Percentiles rank a stretch among this genome's conserved stretches.
Conservation (phyloP, 1,140 invertebrate genomes). For the Metopolophium dirhodum region DNA sequence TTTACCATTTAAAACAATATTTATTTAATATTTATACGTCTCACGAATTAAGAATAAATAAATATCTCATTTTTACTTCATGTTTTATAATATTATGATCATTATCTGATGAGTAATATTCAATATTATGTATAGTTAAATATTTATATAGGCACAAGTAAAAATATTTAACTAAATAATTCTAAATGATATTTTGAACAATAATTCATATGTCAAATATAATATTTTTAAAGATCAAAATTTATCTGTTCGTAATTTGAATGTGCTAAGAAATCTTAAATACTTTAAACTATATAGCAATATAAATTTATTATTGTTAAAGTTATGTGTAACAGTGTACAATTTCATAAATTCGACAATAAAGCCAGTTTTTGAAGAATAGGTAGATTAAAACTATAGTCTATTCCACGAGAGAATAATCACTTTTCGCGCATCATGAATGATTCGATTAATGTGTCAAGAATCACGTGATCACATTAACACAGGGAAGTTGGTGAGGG, state of each 20-base stretch:
- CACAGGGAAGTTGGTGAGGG: too few species aligned
- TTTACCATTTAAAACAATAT: neutral
- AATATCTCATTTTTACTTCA: neutral
- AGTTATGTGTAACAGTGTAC: neutral
- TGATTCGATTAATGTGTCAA: too few species aligned
- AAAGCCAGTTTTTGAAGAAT: neutral
- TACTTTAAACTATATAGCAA: neutral
- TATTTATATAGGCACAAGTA: too few species aligned
- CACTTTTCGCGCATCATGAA: too few species aligned
- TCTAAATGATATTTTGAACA: neutral
- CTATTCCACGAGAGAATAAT: too few species aligned
- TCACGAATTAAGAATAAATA: constrained; percentile 7
- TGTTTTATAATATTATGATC: too few species aligned
- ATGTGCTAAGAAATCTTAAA: neutral
- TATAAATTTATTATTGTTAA: neutral
- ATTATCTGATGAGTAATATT: neutral
- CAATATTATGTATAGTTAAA: neutral
- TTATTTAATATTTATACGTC: neutral
- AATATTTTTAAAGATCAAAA: neutral
- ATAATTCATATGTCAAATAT: neutral
- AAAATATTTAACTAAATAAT: neutral
- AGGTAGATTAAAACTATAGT: neutral
- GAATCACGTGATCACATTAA: too few species aligned
- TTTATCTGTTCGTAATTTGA: neutral
- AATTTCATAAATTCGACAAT: neutral